Evolutionary conservation across 2,888 invertebrate species (phyloP).

Genomic region (Oscheius sp.): DNA sequence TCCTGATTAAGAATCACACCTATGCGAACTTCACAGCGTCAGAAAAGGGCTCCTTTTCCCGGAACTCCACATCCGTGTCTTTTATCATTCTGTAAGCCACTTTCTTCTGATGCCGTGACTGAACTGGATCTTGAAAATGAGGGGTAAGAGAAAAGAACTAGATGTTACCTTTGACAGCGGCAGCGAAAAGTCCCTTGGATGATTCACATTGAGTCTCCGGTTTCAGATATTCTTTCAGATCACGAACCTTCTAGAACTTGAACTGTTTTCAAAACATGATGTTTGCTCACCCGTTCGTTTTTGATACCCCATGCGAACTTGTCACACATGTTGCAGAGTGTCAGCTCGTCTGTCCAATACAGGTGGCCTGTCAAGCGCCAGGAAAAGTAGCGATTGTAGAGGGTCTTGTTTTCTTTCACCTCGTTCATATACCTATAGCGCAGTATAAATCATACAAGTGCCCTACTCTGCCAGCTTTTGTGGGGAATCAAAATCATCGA

Average conservation of each 20-base stretch:
- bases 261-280: background rate
- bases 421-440: conserved; percentile 6
- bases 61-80: background rate
- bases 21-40: background rate
- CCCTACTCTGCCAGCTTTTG: conserved; percentile 45
- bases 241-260: background rate
- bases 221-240: background rate
- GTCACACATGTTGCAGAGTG: conserved; percentile 11
- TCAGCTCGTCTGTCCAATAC: background rate
- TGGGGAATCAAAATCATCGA: conserved; percentile 46
- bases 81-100: background rate
- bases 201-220: conserved; percentile 9
- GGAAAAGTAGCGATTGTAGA: conserved; percentile 15
- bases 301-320: background rate
- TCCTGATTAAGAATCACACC: background rate
- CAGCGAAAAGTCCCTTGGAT: conserved; percentile 11
- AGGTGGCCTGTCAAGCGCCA: background rate
- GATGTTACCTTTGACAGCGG: background rate
- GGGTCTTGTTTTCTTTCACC: background rate
- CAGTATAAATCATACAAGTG: background rate
- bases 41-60: background rate
- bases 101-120: background rate
- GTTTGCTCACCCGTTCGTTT: background rate
- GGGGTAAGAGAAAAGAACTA: background rate
- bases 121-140: background rate